Percentiles rank a stretch among this genome's conserved stretches.
phyloP scores from a whole-genome alignment of 2,113 vertebrate species.

The Gyps fulvus region DNA sequence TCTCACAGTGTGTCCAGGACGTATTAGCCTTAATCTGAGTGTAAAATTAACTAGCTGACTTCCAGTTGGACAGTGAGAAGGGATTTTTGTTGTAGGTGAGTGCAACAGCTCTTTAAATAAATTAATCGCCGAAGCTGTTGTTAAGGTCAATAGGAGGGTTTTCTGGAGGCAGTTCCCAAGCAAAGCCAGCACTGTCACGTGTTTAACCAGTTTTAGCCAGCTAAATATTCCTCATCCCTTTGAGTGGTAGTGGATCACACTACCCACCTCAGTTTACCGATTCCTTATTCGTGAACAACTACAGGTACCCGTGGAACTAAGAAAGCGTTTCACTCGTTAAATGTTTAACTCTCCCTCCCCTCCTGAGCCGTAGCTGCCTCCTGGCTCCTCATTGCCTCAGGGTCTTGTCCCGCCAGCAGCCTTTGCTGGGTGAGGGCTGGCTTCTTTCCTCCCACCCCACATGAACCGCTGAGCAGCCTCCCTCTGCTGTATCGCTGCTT shows the following conservation, averaged over 20 bases:
- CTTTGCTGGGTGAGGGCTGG: not conserved
- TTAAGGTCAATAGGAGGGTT: not conserved
- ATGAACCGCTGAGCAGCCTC: not conserved
- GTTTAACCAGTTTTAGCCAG: not conserved
- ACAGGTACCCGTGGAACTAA: not conserved
- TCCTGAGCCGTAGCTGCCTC: not conserved
- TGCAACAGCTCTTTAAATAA: not conserved
- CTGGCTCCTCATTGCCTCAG: fast-evolving
- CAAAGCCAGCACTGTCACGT: fast-evolving
- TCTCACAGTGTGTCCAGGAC: not conserved
- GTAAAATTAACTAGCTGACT: not conserved
- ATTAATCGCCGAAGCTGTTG: not conserved
- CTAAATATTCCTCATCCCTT: not conserved
- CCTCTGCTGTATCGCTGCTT: fast-evolving
- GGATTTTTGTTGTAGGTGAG: not conserved
- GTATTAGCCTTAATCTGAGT: not conserved
- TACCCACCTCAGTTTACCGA: not conserved
- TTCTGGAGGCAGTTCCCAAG: not conserved
- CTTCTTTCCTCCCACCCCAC: not conserved
- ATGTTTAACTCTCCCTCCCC: not conserved
- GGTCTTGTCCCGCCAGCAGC: not conserved
- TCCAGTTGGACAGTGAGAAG: not conserved
- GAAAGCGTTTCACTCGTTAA: not conserved
- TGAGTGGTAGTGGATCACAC: not conserved
- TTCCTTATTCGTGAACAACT: not conserved